Base-by-base conservation (phyloP, 2,888 invertebrate genomes). In the Chymomyza amoena region DNA sequence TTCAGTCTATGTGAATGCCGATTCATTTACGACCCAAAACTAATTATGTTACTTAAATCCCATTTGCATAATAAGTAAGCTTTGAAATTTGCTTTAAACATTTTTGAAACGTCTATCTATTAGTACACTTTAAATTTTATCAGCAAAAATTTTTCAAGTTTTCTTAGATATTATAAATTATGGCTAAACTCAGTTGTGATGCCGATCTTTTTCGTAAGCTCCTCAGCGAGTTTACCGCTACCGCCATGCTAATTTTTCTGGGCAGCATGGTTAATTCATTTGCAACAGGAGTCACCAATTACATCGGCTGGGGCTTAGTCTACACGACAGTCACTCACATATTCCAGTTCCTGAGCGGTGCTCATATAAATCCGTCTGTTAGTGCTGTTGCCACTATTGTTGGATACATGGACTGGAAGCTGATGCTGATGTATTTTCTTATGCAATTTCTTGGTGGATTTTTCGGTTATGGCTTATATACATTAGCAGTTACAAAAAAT, bases 301-400 rank as follows among this genome's bases (percentile, higher is more conserved):
- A 13, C 10, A 50, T 39, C 9, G 10, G 6, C 7, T 80, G 81
- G 77, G 81, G 79, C 0, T 20, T 80, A 2, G 45, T 61, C 6
- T 76, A 79, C 36, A 2, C 66, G 25, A 1, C 62, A 0, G 63
- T 65, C 0, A 70, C 69, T 3, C 74, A 80, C 3, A 64, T 10
- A 1, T 80, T 76, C 15, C 28, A 52, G 0, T 72, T 73, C 13
- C 0, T 81, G 0, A 73, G 77, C n/a, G 79, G 76, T 0, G 70
- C 70, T 7, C 79, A 80, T 64, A 16, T 80, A 0, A 81, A 80
- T 65, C 79, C 79, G 0, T 64, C 71, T 25, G 79, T 80, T 1
- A 73, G 66, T 10, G 51, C 59, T 0, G 4, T 52, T 13, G 79
- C 79, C 6, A 54, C 62, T 0, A 73, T 80, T 4, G 16, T 73